Percentiles rank a stretch among this genome's conserved stretches.
phyloP scores from a whole-genome alignment of 2,113 vertebrate genomes.

The Tringa solitaria region DNA sequence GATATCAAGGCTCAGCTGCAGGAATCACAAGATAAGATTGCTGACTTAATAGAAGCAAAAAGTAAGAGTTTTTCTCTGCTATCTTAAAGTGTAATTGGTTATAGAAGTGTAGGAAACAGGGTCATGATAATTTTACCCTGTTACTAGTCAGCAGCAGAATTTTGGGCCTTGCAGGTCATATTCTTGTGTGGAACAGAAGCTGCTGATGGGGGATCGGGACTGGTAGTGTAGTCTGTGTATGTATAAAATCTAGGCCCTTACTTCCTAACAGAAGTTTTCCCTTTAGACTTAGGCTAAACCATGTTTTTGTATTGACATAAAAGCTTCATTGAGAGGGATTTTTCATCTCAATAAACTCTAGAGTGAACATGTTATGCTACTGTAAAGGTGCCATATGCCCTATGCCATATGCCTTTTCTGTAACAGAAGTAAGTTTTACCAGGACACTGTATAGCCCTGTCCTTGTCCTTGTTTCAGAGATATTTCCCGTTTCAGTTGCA shows the following conservation, averaged over 20 bases:
- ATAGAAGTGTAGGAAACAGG: background rate
- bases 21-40: slow-evolving; percentile 74
- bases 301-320: background rate
- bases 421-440: background rate
- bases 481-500: background rate
- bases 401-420: background rate
- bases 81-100: background rate
- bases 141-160: background rate
- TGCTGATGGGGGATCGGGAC: background rate
- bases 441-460: background rate
- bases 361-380: background rate
- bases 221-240: background rate
- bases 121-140: background rate
- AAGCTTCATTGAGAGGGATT: background rate
- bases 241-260: background rate
- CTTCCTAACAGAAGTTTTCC: background rate
- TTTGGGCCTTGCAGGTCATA: background rate
- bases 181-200: background rate
- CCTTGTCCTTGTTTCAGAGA: background rate
- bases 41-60: slow-evolving; percentile 77
- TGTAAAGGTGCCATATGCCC: background rate
- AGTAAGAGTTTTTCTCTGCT: slow-evolving; percentile 74
- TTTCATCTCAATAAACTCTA: background rate
- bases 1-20: slow-evolving; percentile 74
- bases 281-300: background rate